These are phyloP conservation scores for Poeciliopsis gracilis DNA, from an alignment of 2,797 vertebrate species.

Conservation along the genomic window DNA sequence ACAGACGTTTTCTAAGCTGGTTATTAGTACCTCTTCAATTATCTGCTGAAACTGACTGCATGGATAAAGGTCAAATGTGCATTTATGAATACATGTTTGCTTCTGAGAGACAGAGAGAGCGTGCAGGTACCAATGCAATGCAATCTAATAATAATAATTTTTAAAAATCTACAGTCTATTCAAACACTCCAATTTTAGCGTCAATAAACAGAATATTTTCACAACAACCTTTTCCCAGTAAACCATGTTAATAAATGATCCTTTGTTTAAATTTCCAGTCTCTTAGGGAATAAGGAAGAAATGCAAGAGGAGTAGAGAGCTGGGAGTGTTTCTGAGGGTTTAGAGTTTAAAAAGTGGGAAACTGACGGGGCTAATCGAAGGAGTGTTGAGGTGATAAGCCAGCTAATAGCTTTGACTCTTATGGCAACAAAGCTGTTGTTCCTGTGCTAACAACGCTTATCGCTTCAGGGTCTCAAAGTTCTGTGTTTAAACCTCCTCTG, in stretches of 20 bases:
- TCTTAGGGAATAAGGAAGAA: conserved; percentile 6
- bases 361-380: conserved; percentile 48
- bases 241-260: conserved; percentile 2
- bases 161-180: conserved; percentile 8
- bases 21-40: not conserved
- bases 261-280: not conserved
- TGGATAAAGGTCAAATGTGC: conserved; percentile 14
- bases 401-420: conserved; percentile 54
- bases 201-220: conserved; percentile 30
- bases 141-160: conserved; percentile 3
- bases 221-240: conserved; percentile 21
- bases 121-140: conserved; percentile 1
- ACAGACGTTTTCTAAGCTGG: not conserved
- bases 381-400: conserved; percentile 47
- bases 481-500: conserved; percentile 3
- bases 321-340: conserved; percentile 25
- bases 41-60: conserved; percentile 4
- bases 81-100: conserved; percentile 1
- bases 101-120: not conserved
- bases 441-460: conserved; percentile 27
- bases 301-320: not conserved
- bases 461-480: conserved; percentile 27
- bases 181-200: conserved; percentile 6
- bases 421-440: conserved; percentile 30
- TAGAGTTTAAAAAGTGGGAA: conserved; percentile 28